These are phyloP conservation scores for Acronicta leporina DNA, from an alignment of 2,888 invertebrate genomes.

Conservation along the genomic window DNA sequence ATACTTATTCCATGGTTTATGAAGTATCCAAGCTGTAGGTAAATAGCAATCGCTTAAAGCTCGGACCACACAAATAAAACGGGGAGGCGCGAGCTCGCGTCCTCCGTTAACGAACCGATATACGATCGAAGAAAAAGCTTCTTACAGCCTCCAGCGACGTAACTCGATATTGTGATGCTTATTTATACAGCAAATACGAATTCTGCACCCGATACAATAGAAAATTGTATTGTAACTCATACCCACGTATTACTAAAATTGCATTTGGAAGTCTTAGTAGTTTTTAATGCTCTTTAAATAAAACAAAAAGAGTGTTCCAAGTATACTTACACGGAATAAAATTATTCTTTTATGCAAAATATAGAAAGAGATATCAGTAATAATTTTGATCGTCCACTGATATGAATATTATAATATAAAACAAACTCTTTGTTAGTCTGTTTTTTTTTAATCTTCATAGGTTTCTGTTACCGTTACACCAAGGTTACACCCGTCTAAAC, in stretches of 20 bases:
- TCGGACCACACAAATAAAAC: slow-evolving; percentile 23
- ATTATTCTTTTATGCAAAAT: too few relatives aligned
- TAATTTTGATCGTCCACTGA: too few relatives aligned
- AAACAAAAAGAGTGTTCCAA: too few relatives aligned
- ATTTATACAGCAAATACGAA: slow-evolving; percentile 44
- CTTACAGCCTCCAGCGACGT: slow-evolving; percentile 46
- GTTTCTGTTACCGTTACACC: too few relatives aligned
- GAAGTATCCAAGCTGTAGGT: not conserved
- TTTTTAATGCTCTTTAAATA: too few relatives aligned
- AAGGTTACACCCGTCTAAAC: too few relatives aligned
- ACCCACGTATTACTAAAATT: not conserved
- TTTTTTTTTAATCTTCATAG: too few relatives aligned
- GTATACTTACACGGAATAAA: too few relatives aligned
- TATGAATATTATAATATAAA: too few relatives aligned
- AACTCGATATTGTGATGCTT: slow-evolving; percentile 49
- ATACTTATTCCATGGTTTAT: too few relatives aligned
- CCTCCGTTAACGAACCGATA: slow-evolving; percentile 64
- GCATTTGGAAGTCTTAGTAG: not conserved
- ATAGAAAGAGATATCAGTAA: too few relatives aligned
- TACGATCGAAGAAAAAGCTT: slow-evolving; percentile 56
- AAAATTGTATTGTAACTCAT: slow-evolving; percentile 13
- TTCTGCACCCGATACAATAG: slow-evolving; percentile 21
- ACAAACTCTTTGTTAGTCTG: too few relatives aligned
- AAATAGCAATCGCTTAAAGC: slow-evolving; percentile 3
- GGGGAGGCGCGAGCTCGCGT: slow-evolving; percentile 42